Evolutionary conservation across 1,140 invertebrate species (phyloP).

Genomic region (Druon quercuslanigerum): DNA sequence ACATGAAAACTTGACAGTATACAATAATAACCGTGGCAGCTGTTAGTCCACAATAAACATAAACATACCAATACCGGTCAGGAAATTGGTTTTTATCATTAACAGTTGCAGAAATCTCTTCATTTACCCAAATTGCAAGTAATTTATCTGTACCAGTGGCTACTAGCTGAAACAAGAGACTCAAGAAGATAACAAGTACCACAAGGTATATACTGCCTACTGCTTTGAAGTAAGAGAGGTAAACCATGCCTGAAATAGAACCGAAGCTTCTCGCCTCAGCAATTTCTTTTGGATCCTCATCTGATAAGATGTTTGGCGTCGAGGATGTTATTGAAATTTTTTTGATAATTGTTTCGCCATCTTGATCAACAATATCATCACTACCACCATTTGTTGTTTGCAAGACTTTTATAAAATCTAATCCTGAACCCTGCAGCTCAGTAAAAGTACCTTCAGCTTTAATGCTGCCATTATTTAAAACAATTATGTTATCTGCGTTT

Average conservation of each 20-base stretch:
- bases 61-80: too few relatives aligned
- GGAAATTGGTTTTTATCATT: too few relatives aligned
- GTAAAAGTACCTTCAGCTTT: constrained; percentile 75
- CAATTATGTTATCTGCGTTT: constrained; percentile 80
- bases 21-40: too few relatives aligned
- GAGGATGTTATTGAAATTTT: too few relatives aligned
- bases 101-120: too few relatives aligned
- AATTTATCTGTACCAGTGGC: constrained; percentile 82
- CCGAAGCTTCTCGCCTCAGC: constrained; percentile 76
- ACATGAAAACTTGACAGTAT: too few relatives aligned
- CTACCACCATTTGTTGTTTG: constrained; percentile 80
- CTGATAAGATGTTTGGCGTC: too few relatives aligned
- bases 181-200: constrained; percentile 73
- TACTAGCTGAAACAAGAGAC: constrained; percentile 76
- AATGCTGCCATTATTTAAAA: constrained; percentile 80
- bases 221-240: constrained; percentile 79
- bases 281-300: constrained; percentile 66
- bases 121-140: constrained; percentile 78
- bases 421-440: too few relatives aligned
- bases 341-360: background rate
- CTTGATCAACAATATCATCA: constrained; percentile 47
- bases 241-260: constrained; percentile 76
- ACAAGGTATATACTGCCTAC: constrained; percentile 74
- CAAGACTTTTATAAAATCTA: constrained; percentile 74
- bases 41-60: too few relatives aligned